phyloP scores from a whole-genome alignment of 2,113 vertebrate species.

The Myrmecophaga tridactyla region DNA sequence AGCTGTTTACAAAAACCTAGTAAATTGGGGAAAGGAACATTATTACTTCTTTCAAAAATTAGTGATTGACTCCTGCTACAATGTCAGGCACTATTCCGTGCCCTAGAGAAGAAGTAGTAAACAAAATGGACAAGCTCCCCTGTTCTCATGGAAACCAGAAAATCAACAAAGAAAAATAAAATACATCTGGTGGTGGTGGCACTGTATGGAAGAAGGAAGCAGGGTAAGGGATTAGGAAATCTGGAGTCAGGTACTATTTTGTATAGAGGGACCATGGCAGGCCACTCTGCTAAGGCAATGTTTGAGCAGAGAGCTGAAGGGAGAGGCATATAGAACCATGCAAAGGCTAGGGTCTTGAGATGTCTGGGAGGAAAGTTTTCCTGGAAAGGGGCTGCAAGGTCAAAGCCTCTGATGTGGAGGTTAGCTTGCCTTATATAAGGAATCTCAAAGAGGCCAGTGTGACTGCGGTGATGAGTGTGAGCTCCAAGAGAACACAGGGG shows the following conservation, averaged over 20 bases:
- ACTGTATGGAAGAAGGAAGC: neutral
- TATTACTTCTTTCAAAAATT: neutral
- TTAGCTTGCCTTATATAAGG: no score
- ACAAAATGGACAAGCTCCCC: neutral
- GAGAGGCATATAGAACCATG: neutral
- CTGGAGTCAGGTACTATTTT: fast-evolving
- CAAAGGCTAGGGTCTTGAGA: neutral
- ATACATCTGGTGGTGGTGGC: neutral
- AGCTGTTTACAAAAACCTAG: neutral
- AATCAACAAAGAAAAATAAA: neutral
- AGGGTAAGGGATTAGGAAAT: neutral
- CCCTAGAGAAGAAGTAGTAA: fast-evolving
- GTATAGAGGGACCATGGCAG: no score
- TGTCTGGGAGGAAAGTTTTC: neutral
- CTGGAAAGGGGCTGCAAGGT: no score
- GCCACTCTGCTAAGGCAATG: no score
- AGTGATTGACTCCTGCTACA: neutral
- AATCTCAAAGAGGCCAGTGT: neutral
- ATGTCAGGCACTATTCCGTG: neutral
- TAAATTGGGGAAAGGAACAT: neutral
- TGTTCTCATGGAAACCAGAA: neutral
- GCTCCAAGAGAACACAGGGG: no score
- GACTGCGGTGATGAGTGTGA: no score
- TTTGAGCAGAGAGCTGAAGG: neutral
- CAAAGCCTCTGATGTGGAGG: no score